Evolutionary conservation across 2,888 invertebrate genomes (phyloP).

Genomic region (Andrena bicolor): DNA sequence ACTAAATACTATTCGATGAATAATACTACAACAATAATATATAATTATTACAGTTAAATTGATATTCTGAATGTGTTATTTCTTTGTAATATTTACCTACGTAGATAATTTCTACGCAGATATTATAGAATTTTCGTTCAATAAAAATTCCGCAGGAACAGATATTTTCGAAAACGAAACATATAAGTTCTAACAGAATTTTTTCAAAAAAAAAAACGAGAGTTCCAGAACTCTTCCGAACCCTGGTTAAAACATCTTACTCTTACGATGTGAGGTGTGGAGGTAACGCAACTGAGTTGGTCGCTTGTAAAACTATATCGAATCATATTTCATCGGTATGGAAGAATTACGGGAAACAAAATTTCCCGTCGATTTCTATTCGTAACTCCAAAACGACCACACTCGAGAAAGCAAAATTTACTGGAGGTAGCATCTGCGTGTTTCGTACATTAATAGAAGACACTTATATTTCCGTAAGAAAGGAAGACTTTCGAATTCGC

Average conservation of each 20-base stretch:
- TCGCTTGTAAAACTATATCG: slow-evolving; percentile 11
- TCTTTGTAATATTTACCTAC: too few relatives aligned
- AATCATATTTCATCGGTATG: slow-evolving; percentile 21
- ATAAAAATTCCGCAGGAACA: neutral
- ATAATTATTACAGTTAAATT: too few relatives aligned
- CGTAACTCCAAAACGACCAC: slow-evolving; percentile 16
- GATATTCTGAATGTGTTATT: too few relatives aligned
- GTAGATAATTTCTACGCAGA: too few relatives aligned
- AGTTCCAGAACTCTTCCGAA: too few relatives aligned
- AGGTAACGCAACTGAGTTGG: slow-evolving; percentile 9
- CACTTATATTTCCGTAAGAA: slow-evolving; percentile 12
- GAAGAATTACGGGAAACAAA: slow-evolving; percentile 34
- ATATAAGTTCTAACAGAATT: too few relatives aligned
- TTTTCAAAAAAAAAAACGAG: too few relatives aligned
- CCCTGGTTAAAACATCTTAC: slow-evolving; percentile 3
- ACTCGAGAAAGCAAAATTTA: slow-evolving; percentile 30
- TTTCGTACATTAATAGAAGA: slow-evolving; percentile 20
- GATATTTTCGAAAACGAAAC: too few relatives aligned
- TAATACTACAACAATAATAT: too few relatives aligned
- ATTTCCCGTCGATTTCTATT: slow-evolving; percentile 6
- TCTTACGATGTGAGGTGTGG: neutral
- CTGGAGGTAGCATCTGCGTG: slow-evolving; percentile 46
- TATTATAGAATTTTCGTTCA: neutral
- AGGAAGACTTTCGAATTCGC: slow-evolving; percentile 36
- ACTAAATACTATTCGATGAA: too few relatives aligned